phyloP scores from a whole-genome alignment of 1,140 invertebrate genomes.

The Calliphora vicina region DNA sequence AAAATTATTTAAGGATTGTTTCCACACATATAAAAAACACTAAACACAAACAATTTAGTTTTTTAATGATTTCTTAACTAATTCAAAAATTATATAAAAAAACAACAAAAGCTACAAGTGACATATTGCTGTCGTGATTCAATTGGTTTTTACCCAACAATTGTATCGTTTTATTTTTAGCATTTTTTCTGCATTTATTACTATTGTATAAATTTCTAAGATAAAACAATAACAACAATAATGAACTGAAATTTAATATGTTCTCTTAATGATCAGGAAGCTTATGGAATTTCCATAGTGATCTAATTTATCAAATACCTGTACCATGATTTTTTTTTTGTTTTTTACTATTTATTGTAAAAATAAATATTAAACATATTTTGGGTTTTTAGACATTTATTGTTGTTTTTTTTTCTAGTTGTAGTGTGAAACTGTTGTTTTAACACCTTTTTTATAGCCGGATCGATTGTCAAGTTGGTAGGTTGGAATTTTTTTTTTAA shows the following conservation, averaged over 20 bases:
- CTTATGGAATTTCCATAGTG: neutral
- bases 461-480: neutral
- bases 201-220: neutral
- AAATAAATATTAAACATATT: neutral
- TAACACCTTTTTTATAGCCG: neutral
- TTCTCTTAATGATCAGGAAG: constrained; percentile 10
- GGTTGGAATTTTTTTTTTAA: neutral
- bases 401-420: neutral
- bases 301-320: neutral
- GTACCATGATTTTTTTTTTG: neutral
- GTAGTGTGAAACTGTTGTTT: neutral
- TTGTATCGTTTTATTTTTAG: neutral
- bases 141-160: constrained; percentile 16
- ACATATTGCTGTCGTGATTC: constrained; percentile 4
- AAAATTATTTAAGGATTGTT: neutral
- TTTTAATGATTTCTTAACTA: constrained; percentile 6
- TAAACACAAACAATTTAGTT: neutral
- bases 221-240: neutral
- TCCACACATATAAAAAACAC: neutral
- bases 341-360: neutral
- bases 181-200: neutral
- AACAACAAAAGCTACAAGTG: neutral
- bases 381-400: neutral
- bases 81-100: neutral
- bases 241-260: neutral